Evolutionary conservation across 2,888 invertebrate genomes (phyloP).

Genomic region (Phengaris arion): DNA sequence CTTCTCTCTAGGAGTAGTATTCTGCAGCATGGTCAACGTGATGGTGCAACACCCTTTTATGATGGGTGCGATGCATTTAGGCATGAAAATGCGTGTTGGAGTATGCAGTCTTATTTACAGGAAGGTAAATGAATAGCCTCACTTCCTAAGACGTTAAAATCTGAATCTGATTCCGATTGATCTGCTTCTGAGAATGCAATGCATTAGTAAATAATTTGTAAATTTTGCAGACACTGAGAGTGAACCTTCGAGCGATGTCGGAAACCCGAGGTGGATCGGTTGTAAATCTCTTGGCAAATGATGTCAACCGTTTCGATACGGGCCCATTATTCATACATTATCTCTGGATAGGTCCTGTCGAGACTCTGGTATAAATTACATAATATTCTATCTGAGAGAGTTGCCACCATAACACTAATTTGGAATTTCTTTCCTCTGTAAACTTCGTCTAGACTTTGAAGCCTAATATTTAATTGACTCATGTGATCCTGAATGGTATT

Average conservation of each 20-base stretch:
- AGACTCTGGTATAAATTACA: conserved; percentile 74
- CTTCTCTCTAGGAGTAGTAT: conserved; percentile 83
- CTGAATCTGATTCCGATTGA: not conserved
- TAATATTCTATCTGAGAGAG: not conserved
- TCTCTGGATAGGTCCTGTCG: conserved; percentile 86
- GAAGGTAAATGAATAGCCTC: conserved; percentile 80
- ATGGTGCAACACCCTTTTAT: conserved; percentile 85
- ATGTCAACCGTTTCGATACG: conserved; percentile 87
- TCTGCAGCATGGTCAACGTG: conserved; percentile 81
- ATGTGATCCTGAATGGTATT: not conserved
- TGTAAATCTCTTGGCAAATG: conserved; percentile 85
- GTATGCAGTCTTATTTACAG: conserved; percentile 91
- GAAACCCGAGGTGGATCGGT: conserved; percentile 72
- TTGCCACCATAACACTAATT: not conserved
- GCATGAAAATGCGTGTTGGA: conserved; percentile 90
- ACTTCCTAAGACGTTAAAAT: not conserved
- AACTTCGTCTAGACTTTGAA: not conserved
- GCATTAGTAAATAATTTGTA: not conserved
- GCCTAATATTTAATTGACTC: not conserved
- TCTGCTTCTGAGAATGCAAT: not conserved
- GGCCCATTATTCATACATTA: conserved; percentile 85
- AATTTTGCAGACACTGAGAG: conserved; percentile 62
- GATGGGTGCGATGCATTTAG: conserved; percentile 86
- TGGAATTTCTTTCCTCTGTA: too few species aligned
- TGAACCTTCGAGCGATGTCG: conserved; percentile 65